Evolutionary conservation across 2,888 invertebrate species (phyloP).

Genomic region (Monochamus alternatus): DNA sequence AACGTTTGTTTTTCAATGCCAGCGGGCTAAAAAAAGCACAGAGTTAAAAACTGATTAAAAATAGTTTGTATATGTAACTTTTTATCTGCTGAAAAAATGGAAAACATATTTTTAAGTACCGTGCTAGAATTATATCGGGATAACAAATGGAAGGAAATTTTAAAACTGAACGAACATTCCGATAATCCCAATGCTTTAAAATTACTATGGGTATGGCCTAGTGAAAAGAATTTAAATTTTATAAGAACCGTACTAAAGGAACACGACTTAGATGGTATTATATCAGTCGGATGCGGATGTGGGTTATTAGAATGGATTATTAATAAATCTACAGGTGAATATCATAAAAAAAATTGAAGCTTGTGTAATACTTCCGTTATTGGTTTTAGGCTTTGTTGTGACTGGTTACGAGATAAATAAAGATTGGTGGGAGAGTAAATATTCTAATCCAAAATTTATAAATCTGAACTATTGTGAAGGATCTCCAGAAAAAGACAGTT

Average conservation of each 20-base stretch:
- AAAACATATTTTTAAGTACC: conserved; percentile 64
- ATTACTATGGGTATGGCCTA: conserved; percentile 85
- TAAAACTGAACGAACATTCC: conserved; percentile 70
- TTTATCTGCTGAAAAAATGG: conserved; percentile 31
- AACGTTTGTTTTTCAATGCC: too few species aligned
- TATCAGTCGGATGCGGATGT: conserved; percentile 86
- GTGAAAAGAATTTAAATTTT: conserved; percentile 76
- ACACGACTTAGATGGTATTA: conserved; percentile 72
- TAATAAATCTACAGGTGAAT: conserved; percentile 76
- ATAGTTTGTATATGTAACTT: neutral
- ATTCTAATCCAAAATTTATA: conserved; percentile 83
- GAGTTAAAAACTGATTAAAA: neutral
- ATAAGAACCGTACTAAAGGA: conserved; percentile 71
- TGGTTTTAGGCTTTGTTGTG: conserved; percentile 68
- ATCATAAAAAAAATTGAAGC: neutral
- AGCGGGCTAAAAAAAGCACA: conserved; percentile 6
- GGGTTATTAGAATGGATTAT: conserved; percentile 89
- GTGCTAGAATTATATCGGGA: conserved; percentile 70
- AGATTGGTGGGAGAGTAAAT: conserved; percentile 86
- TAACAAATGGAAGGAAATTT: conserved; percentile 71
- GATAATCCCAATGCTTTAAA: conserved; percentile 67
- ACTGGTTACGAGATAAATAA: conserved; percentile 85
- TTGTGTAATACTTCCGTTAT: conserved; percentile 16
- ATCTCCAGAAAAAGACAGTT: conserved; percentile 63
- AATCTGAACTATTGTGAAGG: conserved; percentile 73